Evolutionary conservation across 2,797 vertebrate genomes (phyloP), one percentile per base, ranked within the genome.

Genomic region (Karalla daura): DNA sequence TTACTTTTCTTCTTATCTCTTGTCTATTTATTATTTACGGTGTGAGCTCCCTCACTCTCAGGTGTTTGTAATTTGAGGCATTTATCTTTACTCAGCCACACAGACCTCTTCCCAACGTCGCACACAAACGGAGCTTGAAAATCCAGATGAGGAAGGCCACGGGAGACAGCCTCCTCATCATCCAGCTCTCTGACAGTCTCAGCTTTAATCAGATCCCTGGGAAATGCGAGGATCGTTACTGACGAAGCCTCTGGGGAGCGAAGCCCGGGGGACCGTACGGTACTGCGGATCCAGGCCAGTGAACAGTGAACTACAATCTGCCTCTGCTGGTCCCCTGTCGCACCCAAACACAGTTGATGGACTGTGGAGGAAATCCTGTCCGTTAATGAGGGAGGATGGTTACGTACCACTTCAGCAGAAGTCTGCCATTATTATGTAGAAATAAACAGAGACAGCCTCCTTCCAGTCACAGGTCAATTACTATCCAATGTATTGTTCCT

Each of bases 301-400:
- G 86, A 88, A 73, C 86, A 68, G 78, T 28, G 30, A 85, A 83
- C 41, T 41, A 61, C 61, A 74, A 59, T 56, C 80, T 85, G 76
- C 33, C 70, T 54, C 25, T 0, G 10, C 5, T 24, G n/a, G 1
- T 67, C 41, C 72, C 46, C 68, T 17, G 53, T 13, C 62, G 64
- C 23, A 24, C 46, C 9, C 30, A 15, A 15, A 59, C 15, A 70
- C 1, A 4, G 37, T 39, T 74, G 62, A 61, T 47, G 54, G 46
- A 62, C 49, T 44, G 41, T 63, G 41, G n/a, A 69, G 18, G 51
- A 56, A 47, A 49, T 4, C 3, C 23, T 37, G n/a, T 11, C 20
- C 14, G 18, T 62, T 45, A 45, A 37, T 24, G 41, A 23, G 44
- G n/a, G 17, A 23, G 18, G 17, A 27, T 7, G 61, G 40, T 7